Evolutionary conservation across 2,797 vertebrate species (phyloP).

Genomic region (Pogonophryne albipinna): DNA sequence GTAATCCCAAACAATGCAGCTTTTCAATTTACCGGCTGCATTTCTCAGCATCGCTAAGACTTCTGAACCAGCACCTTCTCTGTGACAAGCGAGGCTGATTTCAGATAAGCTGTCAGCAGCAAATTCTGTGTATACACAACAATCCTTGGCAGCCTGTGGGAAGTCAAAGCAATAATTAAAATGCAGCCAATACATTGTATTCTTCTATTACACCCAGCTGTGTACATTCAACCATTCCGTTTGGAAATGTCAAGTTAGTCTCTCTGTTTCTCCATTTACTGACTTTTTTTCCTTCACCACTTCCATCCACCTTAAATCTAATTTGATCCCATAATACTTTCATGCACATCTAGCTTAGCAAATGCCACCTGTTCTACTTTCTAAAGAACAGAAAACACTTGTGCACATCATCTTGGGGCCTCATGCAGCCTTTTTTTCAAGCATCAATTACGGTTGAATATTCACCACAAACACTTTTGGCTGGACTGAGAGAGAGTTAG

Average conservation of each 20-base stretch:
- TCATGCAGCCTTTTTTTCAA: constrained; percentile 29
- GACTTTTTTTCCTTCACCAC: constrained; percentile 38
- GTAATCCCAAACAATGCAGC: constrained; percentile 55
- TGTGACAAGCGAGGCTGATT: constrained; percentile 34
- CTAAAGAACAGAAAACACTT: constrained; percentile 41
- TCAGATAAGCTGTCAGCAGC: constrained; percentile 69
- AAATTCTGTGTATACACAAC: constrained; percentile 79
- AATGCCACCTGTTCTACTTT: not conserved
- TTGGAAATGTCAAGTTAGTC: constrained; percentile 48
- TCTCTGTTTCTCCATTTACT: constrained; percentile 26
- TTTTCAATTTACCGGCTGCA: constrained; percentile 52
- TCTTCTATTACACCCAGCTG: constrained; percentile 80
- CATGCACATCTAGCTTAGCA: constrained; percentile 34
- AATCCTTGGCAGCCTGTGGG: constrained; percentile 68
- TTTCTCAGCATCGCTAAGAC: constrained; percentile 35
- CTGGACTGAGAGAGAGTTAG: constrained; percentile 17
- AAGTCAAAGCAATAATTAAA: constrained; percentile 84
- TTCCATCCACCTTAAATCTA: constrained; percentile 37
- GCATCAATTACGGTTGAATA: constrained; percentile 44
- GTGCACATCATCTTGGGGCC: constrained; percentile 13
- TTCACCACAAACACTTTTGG: constrained; percentile 49
- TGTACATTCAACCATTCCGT: constrained; percentile 74
- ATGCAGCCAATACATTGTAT: constrained; percentile 73
- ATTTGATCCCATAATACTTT: constrained; percentile 29
- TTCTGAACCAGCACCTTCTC: constrained; percentile 51